phyloP scores from a whole-genome alignment of 2,888 invertebrate species.

The Baronia brevicornis region DNA sequence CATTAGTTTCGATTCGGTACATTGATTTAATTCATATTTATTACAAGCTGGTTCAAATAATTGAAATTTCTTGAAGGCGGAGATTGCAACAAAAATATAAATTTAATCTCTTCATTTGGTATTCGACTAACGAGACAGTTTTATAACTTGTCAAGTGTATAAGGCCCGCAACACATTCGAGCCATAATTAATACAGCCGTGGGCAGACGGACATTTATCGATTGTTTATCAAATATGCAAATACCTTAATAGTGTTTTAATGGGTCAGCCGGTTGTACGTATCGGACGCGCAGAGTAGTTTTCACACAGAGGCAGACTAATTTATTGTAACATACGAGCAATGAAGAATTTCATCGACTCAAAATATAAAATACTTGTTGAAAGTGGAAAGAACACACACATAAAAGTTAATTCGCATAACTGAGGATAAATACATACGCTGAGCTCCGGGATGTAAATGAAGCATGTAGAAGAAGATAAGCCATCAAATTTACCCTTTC shows the following conservation, averaged over 20 bases:
- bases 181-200: conserved; percentile 45
- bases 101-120: conserved; percentile 8
- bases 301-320: neutral
- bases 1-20: too few species aligned
- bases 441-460: too few species aligned
- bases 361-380: too few species aligned
- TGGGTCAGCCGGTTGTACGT: conserved; percentile 49
- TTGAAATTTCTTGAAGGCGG: too few species aligned
- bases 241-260: conserved; percentile 64
- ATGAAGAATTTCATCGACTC: neutral
- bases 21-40: too few species aligned
- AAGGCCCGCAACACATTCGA: conserved; percentile 14
- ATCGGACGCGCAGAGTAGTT: conserved; percentile 26
- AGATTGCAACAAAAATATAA: conserved; percentile 4
- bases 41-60: too few species aligned
- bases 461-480: too few species aligned
- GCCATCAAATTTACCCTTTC: too few species aligned
- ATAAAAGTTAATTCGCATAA: too few species aligned
- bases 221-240: conserved; percentile 63
- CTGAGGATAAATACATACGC: too few species aligned
- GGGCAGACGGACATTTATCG: conserved; percentile 44
- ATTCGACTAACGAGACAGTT: conserved; percentile 16
- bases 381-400: too few species aligned
- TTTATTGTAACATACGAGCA: neutral
- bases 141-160: conserved; percentile 14